Conservation (phyloP, 2,797 vertebrate species). For the Syngnathus acus region DNA sequence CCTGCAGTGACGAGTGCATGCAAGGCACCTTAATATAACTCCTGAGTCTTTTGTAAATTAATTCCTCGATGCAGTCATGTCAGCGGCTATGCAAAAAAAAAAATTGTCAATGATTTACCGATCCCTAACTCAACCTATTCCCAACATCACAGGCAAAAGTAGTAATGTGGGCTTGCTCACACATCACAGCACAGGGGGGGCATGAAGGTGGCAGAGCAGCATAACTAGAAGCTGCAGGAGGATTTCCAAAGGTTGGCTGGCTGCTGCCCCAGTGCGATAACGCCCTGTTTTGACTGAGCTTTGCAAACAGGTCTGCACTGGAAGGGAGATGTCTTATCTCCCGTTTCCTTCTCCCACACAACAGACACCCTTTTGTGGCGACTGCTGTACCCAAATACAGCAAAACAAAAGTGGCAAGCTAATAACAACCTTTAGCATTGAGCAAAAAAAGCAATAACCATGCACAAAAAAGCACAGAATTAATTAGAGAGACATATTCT, state of each 20-base stretch:
- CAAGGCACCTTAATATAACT: no score
- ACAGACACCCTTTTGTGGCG: not conserved
- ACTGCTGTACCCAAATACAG: not conserved
- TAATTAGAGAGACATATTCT: no score
- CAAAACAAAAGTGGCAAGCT: not conserved
- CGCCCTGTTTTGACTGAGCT: constrained; percentile 5
- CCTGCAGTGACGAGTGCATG: no score
- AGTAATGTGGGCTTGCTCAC: not conserved
- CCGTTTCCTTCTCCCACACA: not conserved
- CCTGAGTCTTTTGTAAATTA: no score
- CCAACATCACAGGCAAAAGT: not conserved
- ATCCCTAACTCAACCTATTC: not conserved
- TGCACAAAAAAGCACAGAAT: not conserved
- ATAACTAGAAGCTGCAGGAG: not conserved
- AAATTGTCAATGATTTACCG: not conserved
- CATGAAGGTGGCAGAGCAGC: not conserved
- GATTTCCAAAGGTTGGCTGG: constrained; percentile 4
- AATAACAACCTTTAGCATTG: not conserved
- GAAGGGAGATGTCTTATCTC: constrained; percentile 21
- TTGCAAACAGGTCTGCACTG: constrained; percentile 20
- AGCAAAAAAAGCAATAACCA: not conserved
- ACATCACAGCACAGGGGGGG: not conserved
- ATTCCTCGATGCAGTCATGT: not conserved
- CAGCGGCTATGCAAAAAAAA: not conserved
- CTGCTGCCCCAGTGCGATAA: constrained; percentile 1